Conservation (phyloP, 2,888 invertebrate species). For the Thecocarcelia acutangulata region DNA sequence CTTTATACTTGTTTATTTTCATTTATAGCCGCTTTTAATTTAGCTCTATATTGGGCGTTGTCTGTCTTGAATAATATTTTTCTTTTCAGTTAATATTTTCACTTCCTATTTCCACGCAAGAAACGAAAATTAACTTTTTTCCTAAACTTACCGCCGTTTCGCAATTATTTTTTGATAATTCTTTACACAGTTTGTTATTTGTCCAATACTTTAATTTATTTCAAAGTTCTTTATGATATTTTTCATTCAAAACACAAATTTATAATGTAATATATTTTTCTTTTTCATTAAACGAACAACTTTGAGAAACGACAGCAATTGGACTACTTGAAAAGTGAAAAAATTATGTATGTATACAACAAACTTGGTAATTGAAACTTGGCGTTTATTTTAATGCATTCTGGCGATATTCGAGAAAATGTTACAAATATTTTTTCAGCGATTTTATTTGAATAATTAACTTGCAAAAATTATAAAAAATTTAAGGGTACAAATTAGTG, state of each 20-base stretch:
- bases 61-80: slow-evolving; percentile 62
- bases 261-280: slow-evolving; percentile 45
- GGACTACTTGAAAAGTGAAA: slow-evolving; percentile 67
- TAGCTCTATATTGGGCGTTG: slow-evolving; percentile 67
- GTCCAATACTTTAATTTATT: slow-evolving; percentile 40
- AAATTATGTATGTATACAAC: slow-evolving; percentile 71
- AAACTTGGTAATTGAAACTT: slow-evolving; percentile 6
- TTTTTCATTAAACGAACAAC: slow-evolving; percentile 55
- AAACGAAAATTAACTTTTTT: slow-evolving; percentile 34
- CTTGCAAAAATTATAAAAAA: too few species aligned
- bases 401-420: slow-evolving; percentile 12
- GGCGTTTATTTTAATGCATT: background rate
- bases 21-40: slow-evolving; percentile 57
- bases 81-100: slow-evolving; percentile 33
- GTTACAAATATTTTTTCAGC: background rate
- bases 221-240: slow-evolving; percentile 47
- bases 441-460: too few species aligned
- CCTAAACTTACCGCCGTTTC: slow-evolving; percentile 70
- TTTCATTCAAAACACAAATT: slow-evolving; percentile 64
- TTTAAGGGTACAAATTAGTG: too few species aligned
- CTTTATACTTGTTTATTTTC: slow-evolving; percentile 53
- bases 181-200: slow-evolving; percentile 51
- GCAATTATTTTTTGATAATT: slow-evolving; percentile 53
- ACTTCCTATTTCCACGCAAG: slow-evolving; percentile 60
- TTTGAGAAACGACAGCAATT: slow-evolving; percentile 69